phyloP scores from a whole-genome alignment of 2,113 vertebrate genomes.

The Campylomormyrus numenius region DNA sequence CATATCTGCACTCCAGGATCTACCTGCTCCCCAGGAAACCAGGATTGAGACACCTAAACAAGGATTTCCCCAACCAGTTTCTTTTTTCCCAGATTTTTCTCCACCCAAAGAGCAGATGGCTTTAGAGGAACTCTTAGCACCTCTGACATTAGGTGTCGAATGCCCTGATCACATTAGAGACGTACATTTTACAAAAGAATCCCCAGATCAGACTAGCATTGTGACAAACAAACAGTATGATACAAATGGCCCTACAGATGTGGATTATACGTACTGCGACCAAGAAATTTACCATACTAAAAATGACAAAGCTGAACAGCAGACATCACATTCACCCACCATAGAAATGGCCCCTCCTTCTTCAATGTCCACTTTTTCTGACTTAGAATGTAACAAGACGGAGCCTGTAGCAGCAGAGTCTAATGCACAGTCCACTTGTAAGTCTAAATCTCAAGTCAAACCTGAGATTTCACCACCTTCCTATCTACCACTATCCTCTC shows the following conservation, averaged over 20 bases:
- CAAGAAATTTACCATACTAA: not conserved
- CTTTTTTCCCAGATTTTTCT: conserved; percentile 74
- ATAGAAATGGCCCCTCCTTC: conserved; percentile 35
- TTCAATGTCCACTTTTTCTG: conserved; percentile 20
- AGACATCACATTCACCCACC: conserved; percentile 36
- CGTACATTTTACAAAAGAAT: conserved; percentile 85
- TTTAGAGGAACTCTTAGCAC: conserved; percentile 56
- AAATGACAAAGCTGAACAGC: conserved; percentile 22
- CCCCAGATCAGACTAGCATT: conserved; percentile 74
- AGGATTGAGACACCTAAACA: conserved; percentile 86
- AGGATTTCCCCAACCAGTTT: conserved; percentile 80
- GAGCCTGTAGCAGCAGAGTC: conserved; percentile 47
- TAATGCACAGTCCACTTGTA: conserved; percentile 62
- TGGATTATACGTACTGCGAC: conserved; percentile 60
- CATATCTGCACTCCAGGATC: conserved; percentile 87
- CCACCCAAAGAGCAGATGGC: conserved; percentile 72
- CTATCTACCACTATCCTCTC: conserved; percentile 40
- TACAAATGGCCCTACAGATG: conserved; percentile 88
- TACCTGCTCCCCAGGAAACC: conserved; percentile 87
- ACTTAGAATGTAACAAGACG: conserved; percentile 26
- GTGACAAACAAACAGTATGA: conserved; percentile 65
- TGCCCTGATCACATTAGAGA: conserved; percentile 86
- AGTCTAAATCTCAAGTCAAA: conserved; percentile 61
- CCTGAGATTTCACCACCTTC: conserved; percentile 44
- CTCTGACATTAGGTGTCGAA: conserved; percentile 73